Conservation (phyloP, 2,888 invertebrate species). For the Drosophila paranaensis region DNA sequence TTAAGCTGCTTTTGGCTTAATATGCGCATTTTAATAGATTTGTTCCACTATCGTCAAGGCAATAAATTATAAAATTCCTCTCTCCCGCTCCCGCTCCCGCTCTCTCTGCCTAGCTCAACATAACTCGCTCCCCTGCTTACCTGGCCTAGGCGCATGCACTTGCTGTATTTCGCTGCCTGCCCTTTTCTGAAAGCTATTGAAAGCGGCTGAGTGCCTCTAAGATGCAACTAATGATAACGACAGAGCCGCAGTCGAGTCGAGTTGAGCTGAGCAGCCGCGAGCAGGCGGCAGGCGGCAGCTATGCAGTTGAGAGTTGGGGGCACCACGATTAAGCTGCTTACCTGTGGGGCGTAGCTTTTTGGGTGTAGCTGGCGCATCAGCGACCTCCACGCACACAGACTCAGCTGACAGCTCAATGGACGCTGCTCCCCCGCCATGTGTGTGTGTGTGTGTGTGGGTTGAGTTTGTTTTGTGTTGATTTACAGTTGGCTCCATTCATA, state of each 20-base stretch:
- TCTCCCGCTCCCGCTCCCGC: not conserved
- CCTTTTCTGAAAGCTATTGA: conserved; percentile 71
- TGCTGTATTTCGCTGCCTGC: conserved; percentile 36
- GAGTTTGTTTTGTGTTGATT: conserved; percentile 73
- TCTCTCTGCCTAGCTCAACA: conserved; percentile 10
- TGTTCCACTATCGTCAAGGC: conserved; percentile 81
- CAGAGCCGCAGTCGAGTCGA: conserved; percentile 18
- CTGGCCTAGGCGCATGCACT: conserved; percentile 31
- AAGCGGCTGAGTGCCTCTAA: conserved; percentile 79
- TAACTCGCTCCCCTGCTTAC: not conserved
- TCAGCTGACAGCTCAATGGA: conserved; percentile 72
- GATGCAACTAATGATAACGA: conserved; percentile 80
- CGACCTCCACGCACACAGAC: conserved; percentile 44
- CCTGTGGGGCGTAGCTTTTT: conserved; percentile 75
- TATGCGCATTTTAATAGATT: conserved; percentile 82
- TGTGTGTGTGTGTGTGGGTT: conserved; percentile 67
- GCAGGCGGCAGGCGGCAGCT: not conserved
- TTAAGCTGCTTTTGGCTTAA: conserved; percentile 81
- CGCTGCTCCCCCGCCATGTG: conserved; percentile 46
- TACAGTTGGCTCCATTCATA: conserved; percentile 78
- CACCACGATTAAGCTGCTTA: conserved; percentile 77
- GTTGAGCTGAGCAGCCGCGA: not conserved
- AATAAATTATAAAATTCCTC: conserved; percentile 76
- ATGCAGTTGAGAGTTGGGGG: not conserved
- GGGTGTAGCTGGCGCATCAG: conserved; percentile 77